Evolutionary conservation across 2,888 invertebrate species (phyloP), one percentile per base, ranked within the genome.

Genomic region (Cantharis nigra): DNA sequence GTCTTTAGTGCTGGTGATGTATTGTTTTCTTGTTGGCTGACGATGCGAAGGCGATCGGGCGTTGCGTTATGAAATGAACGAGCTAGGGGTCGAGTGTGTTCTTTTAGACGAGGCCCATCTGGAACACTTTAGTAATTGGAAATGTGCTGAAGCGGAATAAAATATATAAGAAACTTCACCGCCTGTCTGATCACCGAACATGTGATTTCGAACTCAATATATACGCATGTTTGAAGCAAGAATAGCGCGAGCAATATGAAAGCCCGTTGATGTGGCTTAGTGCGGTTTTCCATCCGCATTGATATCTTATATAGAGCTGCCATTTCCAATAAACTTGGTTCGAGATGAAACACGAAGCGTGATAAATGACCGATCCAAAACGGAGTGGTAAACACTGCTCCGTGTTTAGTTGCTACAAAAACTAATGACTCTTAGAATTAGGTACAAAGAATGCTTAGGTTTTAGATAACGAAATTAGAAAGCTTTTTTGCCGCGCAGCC

Each of bases 91-190:
- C 82, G 82, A 75, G 83, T 82, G 83, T 82, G 81, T 74, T 49
- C 49, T 79, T 71, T 78, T 72, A 77, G 75, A 73, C 70, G 67
- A 77, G 72, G 80, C 79, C 83, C 83, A 82, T 82, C 82, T 83
- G 82, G 84, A 85, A 85, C 85, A 85, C 85, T 85, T 85, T 83
- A 82, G 85, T 87, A 87, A 87, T 87, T 87, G 87, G 87, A 87
- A 87, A 86, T 84, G 85, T 85, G 84, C 85, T 85, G 86, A 85
- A 84, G 83, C 85, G 86, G 86, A 87, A 87, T 86, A 86, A 86
- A 86, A 86, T 85, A 86, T 86, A 87, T 86, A 86, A 86, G 86
- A 85, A 86, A 87, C 85, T 85, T 84, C 85, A 82, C 83, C 85
- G 85, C 83, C 82, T 84, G 83, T 84, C 82, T 81, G 83, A 82